Evolutionary conservation across 2,888 invertebrate species (phyloP).

Genomic region (Monoplex corrugatus): DNA sequence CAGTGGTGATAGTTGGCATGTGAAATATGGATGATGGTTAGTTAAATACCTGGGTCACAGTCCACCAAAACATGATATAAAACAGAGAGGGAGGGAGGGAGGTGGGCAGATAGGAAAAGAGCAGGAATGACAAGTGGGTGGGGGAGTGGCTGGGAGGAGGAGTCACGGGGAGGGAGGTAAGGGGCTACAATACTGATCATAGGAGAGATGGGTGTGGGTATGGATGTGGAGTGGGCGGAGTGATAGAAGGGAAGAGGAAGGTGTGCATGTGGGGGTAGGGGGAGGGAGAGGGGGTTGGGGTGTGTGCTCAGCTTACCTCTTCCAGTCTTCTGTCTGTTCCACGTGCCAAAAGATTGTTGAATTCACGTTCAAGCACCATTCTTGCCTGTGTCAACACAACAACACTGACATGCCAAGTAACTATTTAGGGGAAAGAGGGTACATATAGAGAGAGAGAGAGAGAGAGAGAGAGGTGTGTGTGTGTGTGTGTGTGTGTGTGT

Average conservation of each 20-base stretch:
- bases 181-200: not conserved
- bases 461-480: not conserved
- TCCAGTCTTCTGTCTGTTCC: conserved; percentile 88
- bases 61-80: too few species aligned
- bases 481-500: too few species aligned
- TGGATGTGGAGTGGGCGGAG: not conserved
- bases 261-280: not conserved
- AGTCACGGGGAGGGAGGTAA: not conserved
- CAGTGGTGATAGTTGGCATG: too few species aligned
- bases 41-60: too few species aligned
- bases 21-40: too few species aligned
- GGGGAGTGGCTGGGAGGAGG: not conserved
- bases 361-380: conserved; percentile 95
- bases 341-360: conserved; percentile 89
- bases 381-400: conserved; percentile 86
- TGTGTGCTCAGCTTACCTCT: conserved; percentile 76
- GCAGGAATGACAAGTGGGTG: not conserved
- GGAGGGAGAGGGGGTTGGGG: not conserved
- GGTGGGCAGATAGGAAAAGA: not conserved
- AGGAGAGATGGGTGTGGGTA: not conserved
- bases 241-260: not conserved
- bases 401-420: not conserved
- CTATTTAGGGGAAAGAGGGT: not conserved
- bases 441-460: not conserved
- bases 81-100: not conserved